Base-by-base conservation (phyloP, 2,113 vertebrate species). In the Malurus elegans region DNA sequence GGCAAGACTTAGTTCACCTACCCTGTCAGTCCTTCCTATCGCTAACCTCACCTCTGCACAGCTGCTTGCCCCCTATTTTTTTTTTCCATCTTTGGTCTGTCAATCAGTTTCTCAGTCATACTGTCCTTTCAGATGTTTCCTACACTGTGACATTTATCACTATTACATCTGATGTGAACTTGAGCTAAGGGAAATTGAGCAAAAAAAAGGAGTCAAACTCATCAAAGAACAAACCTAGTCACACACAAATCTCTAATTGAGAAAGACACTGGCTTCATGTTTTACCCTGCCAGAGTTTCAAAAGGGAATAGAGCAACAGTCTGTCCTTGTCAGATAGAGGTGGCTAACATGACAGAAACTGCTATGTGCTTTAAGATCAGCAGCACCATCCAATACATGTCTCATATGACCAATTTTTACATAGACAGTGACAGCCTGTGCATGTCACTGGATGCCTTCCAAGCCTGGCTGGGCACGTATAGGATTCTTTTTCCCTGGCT, bases 1-100 rank as follows among this genome's bases (percentile, higher is more conserved):
- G 84, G 75, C 75, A 78, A 69, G 75, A 74, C 56, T 84, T 23
- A 90, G 47, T 60, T 94, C 79, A 96, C 83, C 79, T 92, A 81
- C 58, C 45, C 64, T 79, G 82, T 93, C 88, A 95, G 56, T 57
- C 44, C 78, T 92, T 79, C 85, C 74, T 78, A 61, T 73, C 2
- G 0, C 78, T 61, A 83, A 58, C 48, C 62, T 92, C 87, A 93
- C 64, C 74, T 90, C 73, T 72, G 57, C 57, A 93, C 70, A 94
- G 65, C 62, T 81, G 66, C 61, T 73, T 84, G 73, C 51, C 34
- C 26, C 29, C 23, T 51, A 8, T 23, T 45, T 53, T 74, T 42
- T 42, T 72, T 75, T 62, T 13, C 42, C 71, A 65, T 91, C 71
- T 89, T 88, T 93, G 50, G 29, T 87, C 69, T 85, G 58, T 85